Evolutionary conservation across 2,113 vertebrate genomes (phyloP).

Genomic region (Herpailurus yagouaroundi): DNA sequence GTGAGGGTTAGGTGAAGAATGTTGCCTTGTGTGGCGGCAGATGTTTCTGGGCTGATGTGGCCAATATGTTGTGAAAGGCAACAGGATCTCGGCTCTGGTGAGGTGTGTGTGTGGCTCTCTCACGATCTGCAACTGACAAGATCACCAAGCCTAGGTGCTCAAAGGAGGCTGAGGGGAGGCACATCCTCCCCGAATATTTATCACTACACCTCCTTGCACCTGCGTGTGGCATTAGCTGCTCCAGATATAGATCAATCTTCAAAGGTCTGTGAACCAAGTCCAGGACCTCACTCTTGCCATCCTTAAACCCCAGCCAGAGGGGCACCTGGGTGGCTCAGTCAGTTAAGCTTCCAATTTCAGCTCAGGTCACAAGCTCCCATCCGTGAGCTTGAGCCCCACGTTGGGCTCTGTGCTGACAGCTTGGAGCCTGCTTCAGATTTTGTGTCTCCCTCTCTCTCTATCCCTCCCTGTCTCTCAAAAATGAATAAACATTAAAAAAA

Average conservation of each 20-base stretch:
- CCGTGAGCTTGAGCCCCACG: no score
- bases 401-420: no score
- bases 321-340: no score
- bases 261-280: neutral
- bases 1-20: neutral
- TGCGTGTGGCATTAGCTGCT: neutral
- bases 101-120: neutral
- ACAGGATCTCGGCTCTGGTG: neutral
- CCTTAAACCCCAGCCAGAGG: neutral
- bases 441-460: no score
- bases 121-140: neutral
- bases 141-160: neutral
- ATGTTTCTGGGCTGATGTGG: neutral
- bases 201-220: neutral
- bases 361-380: no score
- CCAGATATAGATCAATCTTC: neutral
- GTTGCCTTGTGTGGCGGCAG: neutral
- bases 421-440: no score
- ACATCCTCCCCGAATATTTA: neutral
- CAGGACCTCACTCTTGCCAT: neutral
- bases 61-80: neutral
- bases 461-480: no score
- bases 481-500: no score
- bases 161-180: neutral
- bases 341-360: no score